Conservation (phyloP, 1,140 invertebrate species). For the Drosophila nigrodunni region DNA sequence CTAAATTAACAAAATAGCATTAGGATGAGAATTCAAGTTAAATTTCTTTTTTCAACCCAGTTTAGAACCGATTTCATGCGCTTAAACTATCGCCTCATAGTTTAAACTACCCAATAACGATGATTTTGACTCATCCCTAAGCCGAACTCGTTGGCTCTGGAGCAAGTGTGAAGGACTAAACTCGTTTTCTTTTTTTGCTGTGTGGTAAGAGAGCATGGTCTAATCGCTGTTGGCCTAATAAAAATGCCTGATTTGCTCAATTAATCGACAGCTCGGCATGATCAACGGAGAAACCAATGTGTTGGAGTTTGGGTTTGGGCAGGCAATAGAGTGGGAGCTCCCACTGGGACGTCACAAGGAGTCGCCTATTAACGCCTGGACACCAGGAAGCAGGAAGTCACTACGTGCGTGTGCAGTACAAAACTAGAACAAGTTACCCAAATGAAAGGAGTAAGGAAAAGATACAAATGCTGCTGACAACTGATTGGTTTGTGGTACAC, state of each 20-base stretch:
- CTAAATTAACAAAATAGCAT: too few species aligned
- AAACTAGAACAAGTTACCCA: too few species aligned
- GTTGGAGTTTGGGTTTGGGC: background rate
- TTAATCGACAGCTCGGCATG: constrained; percentile 70
- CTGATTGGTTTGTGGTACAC: constrained; percentile 54
- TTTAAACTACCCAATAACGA: too few species aligned
- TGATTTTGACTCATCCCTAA: background rate
- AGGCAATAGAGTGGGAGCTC: constrained; percentile 46
- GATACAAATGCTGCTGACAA: constrained; percentile 54
- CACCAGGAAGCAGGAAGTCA: too few species aligned
- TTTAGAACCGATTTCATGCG: too few species aligned
- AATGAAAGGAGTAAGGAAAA: too few species aligned
- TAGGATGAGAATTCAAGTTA: too few species aligned
- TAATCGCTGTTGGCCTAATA: constrained; percentile 57
- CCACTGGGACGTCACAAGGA: constrained; percentile 11
- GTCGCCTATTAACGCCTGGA: too few species aligned
- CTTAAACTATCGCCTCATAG: too few species aligned
- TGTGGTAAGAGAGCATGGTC: background rate
- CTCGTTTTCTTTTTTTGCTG: background rate
- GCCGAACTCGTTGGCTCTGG: background rate
- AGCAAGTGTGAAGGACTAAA: constrained; percentile 27
- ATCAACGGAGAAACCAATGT: constrained; percentile 35
- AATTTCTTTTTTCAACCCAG: too few species aligned
- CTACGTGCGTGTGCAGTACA: too few species aligned
- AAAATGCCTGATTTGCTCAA: constrained; percentile 68